Base-by-base conservation (phyloP, 2,113 vertebrate species). In the Salvelinus sp. region DNA sequence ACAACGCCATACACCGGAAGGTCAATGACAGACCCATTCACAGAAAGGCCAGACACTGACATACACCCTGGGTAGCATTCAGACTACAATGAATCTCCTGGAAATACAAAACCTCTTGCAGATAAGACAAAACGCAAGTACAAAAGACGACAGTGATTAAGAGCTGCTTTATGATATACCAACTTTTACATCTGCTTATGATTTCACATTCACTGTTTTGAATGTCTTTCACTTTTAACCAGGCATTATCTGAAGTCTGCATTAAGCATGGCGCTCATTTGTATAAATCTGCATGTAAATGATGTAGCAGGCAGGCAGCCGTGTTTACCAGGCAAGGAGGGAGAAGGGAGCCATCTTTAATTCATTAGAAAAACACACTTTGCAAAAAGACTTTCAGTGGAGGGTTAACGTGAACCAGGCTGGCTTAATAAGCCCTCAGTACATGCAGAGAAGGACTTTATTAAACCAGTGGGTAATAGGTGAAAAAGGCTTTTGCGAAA, bases 321-420 rank as follows among this genome's bases (percentile, higher is more conserved):
- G 87, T 92, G 89, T 92, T 93, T 92, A 92, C 87, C 87, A 90
- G 83, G 78, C 86, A 83, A 78, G 79, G 75, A 76, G 87, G 87
- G 83, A 76, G 85, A 81, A 85, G 85, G 85, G 86, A 91, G 84
- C 88, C 87, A 92, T 93, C 88, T 93, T 94, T 92, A 92, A 93
- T 93, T 94, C 90, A 93, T 93, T 92, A 92, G 89, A 90, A 93
- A 92, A 92, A 89, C 87, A 89, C 82, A 90, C 80, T 90, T 92
- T 82, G 81, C 75, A 74, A 85, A 76, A 91, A 88, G 83, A 89
- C 86, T 87, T 88, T 90, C 74, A 82, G 87, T 74, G 70, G 79
- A 88, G 83, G 84, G 85, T 86, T 89, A 84, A 85, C 85, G 80
- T 85, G 88, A 74, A 76, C 82, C 38, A 0, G 22, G 67, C 78